Evolutionary conservation across 2,797 vertebrate genomes (phyloP).

Genomic region (Aulostomus chinensis): DNA sequence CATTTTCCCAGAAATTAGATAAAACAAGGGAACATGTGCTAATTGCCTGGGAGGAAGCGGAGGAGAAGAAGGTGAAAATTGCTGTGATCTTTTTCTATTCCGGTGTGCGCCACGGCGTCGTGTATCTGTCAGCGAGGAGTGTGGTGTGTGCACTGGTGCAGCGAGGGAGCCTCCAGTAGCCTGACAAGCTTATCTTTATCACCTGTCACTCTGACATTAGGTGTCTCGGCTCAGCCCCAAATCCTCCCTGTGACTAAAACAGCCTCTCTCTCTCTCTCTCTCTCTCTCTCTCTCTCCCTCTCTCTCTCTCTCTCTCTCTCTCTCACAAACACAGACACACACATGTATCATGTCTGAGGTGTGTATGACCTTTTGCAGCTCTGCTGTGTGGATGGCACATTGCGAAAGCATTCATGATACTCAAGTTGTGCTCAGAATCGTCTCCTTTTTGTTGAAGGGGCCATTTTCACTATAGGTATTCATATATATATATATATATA

Average conservation of each 20-base stretch:
- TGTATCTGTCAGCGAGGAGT: slow-evolving; percentile 57
- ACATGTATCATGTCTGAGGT: too few relatives aligned
- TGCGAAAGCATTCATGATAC: too few relatives aligned
- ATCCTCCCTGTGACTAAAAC: slow-evolving; percentile 20
- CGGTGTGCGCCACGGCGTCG: slow-evolving; percentile 11
- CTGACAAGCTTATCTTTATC: slow-evolving; percentile 73
- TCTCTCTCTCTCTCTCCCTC: neutral
- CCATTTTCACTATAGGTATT: too few relatives aligned
- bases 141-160: slow-evolving; percentile 46
- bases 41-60: slow-evolving; percentile 39
- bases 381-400: too few relatives aligned
- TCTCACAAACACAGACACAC: too few relatives aligned
- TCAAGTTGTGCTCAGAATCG: too few relatives aligned
- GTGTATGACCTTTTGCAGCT: too few relatives aligned
- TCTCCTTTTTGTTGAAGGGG: too few relatives aligned
- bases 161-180: slow-evolving; percentile 49
- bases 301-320: neutral
- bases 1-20: slow-evolving; percentile 15
- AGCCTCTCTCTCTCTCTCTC: neutral
- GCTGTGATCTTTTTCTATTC: neutral
- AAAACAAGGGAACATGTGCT: slow-evolving; percentile 41
- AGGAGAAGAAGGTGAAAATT: slow-evolving; percentile 18
- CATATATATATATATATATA: too few relatives aligned
- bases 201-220: slow-evolving; percentile 64
- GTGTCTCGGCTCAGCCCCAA: slow-evolving; percentile 37